Evolutionary conservation across 2,888 invertebrate species (phyloP).

Genomic region (Pammene fasciana): DNA sequence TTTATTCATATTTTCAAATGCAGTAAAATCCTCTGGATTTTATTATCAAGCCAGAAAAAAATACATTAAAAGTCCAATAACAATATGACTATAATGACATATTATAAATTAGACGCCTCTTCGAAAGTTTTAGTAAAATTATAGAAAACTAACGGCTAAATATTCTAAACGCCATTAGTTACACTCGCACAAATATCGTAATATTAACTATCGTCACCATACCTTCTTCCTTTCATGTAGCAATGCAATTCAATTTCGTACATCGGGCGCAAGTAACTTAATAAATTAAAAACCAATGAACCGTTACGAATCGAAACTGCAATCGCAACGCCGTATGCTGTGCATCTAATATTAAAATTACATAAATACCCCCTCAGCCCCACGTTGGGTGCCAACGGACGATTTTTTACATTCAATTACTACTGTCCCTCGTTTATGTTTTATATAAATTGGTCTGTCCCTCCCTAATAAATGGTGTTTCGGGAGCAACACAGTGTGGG

Average conservation of each 20-base stretch:
- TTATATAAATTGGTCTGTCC: conserved; percentile 78
- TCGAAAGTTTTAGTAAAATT: too few species aligned
- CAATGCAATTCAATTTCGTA: conserved; percentile 43
- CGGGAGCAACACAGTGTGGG: conserved; percentile 70
- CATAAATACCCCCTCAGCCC: conserved; percentile 58
- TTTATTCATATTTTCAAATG: too few species aligned
- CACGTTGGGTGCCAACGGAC: conserved; percentile 63
- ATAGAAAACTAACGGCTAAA: too few species aligned
- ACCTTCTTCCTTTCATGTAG: too few species aligned
- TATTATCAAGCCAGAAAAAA: too few species aligned
- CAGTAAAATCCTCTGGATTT: too few species aligned
- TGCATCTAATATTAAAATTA: conserved; percentile 75
- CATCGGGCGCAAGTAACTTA: conserved; percentile 41
- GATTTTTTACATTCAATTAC: conserved; percentile 82
- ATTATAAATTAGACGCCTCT: too few species aligned
- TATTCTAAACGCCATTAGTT: too few species aligned
- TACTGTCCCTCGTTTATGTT: conserved; percentile 70
- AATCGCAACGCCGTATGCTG: conserved; percentile 58
- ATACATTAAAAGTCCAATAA: too few species aligned
- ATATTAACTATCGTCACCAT: too few species aligned
- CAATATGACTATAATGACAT: too few species aligned
- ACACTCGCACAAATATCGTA: too few species aligned
- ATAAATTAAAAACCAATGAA: conserved; percentile 41
- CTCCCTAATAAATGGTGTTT: conserved; percentile 76
- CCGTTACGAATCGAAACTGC: conserved; percentile 39